phyloP scores from a whole-genome alignment of 2,888 invertebrate genomes.

The Epirrita christyi region DNA sequence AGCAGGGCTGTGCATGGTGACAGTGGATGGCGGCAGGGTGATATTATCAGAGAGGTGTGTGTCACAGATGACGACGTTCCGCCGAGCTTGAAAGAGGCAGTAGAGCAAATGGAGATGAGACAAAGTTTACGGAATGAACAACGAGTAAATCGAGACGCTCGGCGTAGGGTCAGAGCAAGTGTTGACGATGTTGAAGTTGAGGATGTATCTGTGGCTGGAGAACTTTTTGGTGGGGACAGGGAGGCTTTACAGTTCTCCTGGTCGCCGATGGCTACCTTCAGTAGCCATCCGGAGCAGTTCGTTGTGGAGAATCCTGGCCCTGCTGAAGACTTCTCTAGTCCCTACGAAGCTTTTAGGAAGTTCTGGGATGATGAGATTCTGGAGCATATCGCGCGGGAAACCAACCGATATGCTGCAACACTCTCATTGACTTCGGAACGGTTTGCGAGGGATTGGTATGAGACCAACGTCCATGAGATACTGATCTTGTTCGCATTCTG shows the following conservation, averaged over 20 bases:
- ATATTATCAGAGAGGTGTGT: not conserved
- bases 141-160: not conserved
- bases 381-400: constrained; percentile 2
- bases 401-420: not conserved
- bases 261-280: not conserved
- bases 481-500: constrained; percentile 4
- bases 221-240: not conserved
- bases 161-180: not conserved
- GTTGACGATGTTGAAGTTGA: not conserved
- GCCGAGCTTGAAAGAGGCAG: not conserved
- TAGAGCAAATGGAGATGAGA: not conserved
- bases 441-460: not conserved
- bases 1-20: not conserved
- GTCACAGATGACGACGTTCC: not conserved
- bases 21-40: not conserved
- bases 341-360: not conserved
- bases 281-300: not conserved
- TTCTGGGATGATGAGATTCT: not conserved
- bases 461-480: not conserved
- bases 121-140: not conserved
- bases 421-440: not conserved
- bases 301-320: not conserved
- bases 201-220: not conserved
- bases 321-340: not conserved
- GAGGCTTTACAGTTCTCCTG: not conserved